phyloP scores from a whole-genome alignment of 2,888 invertebrate genomes.

The Melanotus villosus region DNA sequence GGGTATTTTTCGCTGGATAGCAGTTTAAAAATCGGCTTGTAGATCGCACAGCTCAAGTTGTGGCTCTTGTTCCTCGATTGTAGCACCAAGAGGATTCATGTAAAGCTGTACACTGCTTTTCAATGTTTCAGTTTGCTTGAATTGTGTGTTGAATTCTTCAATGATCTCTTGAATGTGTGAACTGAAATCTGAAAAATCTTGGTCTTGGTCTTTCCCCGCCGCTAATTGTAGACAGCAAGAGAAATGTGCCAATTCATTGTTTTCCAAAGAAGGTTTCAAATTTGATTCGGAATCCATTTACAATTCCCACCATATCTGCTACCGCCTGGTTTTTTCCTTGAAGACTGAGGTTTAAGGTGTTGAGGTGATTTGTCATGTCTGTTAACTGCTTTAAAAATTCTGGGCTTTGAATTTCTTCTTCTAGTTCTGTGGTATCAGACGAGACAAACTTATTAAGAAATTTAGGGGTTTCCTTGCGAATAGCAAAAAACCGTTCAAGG shows the following conservation, averaged over 20 bases:
- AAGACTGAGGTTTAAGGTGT: slow-evolving; percentile 14
- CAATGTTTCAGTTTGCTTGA: slow-evolving; percentile 16
- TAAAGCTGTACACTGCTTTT: neutral
- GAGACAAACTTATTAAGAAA: slow-evolving; percentile 30
- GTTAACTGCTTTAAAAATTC: slow-evolving; percentile 12
- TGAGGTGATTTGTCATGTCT: neutral
- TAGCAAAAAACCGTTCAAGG: slow-evolving; percentile 37
- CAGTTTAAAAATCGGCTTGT: slow-evolving; percentile 6
- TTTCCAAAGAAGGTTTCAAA: slow-evolving; percentile 18
- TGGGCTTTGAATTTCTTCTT: neutral
- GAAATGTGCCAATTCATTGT: slow-evolving; percentile 18
- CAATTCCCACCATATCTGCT: slow-evolving; percentile 2
- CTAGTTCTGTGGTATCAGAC: slow-evolving; percentile 25
- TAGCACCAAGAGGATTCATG: slow-evolving; percentile 25
- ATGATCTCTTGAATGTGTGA: slow-evolving; percentile 13
- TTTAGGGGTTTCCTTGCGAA: slow-evolving; percentile 35
- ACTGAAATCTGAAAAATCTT: slow-evolving; percentile 20
- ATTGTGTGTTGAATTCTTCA: slow-evolving; percentile 6
- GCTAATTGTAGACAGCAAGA: neutral
- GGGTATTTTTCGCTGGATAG: neutral
- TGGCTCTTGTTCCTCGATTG: slow-evolving; percentile 22
- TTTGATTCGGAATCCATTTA: slow-evolving; percentile 24
- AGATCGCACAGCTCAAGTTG: slow-evolving; percentile 12
- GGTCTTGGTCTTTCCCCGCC: neutral
- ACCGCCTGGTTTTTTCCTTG: slow-evolving; percentile 23